phyloP scores from a whole-genome alignment of 2,113 vertebrate genomes.

The Plotosus lineatus region DNA sequence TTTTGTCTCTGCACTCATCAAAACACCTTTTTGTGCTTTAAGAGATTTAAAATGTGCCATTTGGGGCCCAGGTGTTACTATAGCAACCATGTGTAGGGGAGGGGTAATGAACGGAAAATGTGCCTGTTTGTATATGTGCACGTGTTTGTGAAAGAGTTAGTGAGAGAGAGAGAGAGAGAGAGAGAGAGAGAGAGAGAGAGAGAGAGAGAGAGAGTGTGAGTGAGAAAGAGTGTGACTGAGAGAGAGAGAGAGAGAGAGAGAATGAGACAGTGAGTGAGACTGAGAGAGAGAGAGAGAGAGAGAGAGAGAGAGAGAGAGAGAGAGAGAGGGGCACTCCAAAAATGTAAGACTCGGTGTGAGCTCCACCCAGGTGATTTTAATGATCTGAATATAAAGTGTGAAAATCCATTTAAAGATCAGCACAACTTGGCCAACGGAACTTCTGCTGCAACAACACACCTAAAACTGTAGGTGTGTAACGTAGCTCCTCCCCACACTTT shows the following conservation, averaged over 20 bases:
- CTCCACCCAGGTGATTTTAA: too few species aligned
- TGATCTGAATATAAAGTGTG: too few species aligned
- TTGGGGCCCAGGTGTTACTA: constrained; percentile 12
- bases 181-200: neutral
- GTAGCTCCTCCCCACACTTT: too few species aligned
- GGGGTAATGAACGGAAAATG: constrained; percentile 3
- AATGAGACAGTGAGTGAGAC: neutral
- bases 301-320: too few species aligned
- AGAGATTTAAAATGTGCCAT: constrained; percentile 13
- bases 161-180: neutral
- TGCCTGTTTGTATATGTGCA: neutral
- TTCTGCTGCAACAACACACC: too few species aligned
- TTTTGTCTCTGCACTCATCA: constrained; percentile 16
- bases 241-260: neutral
- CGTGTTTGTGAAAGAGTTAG: neutral
- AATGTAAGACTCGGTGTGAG: too few species aligned
- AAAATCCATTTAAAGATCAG: too few species aligned
- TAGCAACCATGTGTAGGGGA: neutral
- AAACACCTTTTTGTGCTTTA: constrained; percentile 29
- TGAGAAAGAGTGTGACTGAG: neutral
- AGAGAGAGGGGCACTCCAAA: too few species aligned
- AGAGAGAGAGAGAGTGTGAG: neutral
- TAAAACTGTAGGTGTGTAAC: too few species aligned
- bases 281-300: too few species aligned
- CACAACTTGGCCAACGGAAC: too few species aligned